Percentiles rank a stretch among this genome's conserved stretches.
These are phyloP conservation scores for Microtus richardsoni DNA, from an alignment of 2,113 vertebrate species.

Conservation along the genomic window DNA sequence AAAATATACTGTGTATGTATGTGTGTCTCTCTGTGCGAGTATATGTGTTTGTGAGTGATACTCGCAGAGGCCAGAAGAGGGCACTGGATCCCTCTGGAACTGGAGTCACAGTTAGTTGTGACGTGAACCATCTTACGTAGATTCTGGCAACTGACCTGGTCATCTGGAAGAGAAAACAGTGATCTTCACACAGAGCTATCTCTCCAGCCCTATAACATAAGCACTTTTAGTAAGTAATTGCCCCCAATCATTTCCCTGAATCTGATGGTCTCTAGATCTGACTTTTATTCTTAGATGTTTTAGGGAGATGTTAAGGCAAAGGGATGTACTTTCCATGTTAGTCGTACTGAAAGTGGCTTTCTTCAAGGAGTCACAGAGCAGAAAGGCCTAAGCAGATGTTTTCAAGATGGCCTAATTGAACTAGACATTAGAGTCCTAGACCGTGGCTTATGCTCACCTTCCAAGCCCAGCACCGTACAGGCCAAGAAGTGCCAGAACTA, in stretches of 20 bases:
- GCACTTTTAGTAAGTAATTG: background rate
- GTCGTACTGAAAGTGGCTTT: background rate
- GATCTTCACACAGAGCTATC: no score
- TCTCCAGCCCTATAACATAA: background rate
- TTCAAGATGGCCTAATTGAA: background rate
- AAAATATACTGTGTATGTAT: background rate
- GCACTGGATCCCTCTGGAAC: no score
- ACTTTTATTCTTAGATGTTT: background rate
- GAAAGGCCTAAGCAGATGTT: background rate
- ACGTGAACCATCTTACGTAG: no score
- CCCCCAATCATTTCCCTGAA: background rate
- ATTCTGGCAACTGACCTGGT: background rate
- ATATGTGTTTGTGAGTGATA: background rate
- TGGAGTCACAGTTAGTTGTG: background rate
- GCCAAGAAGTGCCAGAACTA: background rate
- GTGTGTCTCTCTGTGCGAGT: background rate
- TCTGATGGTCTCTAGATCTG: background rate
- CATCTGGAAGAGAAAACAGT: no score
- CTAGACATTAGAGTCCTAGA: background rate
- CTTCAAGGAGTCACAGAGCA: background rate
- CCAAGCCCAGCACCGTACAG: background rate
- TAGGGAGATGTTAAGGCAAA: background rate
- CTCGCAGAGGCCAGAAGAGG: background rate
- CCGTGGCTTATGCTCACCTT: background rate
- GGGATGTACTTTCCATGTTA: background rate